Conservation (phyloP, 1,140 invertebrate genomes). For the Anoplophora glabripennis region DNA sequence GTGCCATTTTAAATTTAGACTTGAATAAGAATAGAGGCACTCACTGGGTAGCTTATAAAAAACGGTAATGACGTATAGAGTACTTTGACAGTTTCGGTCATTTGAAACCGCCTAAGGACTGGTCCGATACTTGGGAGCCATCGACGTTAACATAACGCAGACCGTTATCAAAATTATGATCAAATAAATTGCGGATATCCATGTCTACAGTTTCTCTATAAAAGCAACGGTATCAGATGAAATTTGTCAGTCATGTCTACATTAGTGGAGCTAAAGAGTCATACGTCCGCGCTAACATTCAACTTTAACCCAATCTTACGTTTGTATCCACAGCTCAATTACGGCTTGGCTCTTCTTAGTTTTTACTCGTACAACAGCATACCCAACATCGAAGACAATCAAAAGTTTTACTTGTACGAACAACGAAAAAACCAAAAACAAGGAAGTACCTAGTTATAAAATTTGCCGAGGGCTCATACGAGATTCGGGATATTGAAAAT, state of each 20-base stretch:
- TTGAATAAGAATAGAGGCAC: conserved; percentile 33
- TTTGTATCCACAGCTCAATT: neutral
- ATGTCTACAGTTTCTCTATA: conserved; percentile 19
- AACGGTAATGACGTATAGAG: conserved; percentile 15
- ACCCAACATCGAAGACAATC: conserved; percentile 20
- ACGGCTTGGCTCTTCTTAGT: conserved; percentile 19
- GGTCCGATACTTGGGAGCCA: conserved; percentile 16
- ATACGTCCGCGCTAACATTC: too few relatives aligned
- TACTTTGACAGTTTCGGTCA: conserved; percentile 30
- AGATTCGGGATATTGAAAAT: conserved; percentile 10
- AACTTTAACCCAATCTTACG: neutral
- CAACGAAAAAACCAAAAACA: neutral
- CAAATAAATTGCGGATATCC: conserved; percentile 26
- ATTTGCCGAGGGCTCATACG: conserved; percentile 22
- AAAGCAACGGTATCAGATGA: too few relatives aligned
- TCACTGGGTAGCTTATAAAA: conserved; percentile 35
- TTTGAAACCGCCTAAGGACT: conserved; percentile 24
- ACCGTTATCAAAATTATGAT: conserved; percentile 20
- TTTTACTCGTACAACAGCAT: conserved; percentile 22
- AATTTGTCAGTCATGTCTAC: too few relatives aligned
- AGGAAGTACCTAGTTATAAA: conserved; percentile 6
- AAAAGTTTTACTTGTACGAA: conserved; percentile 21
- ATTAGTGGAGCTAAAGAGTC: too few relatives aligned
- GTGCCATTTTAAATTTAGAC: conserved; percentile 45
- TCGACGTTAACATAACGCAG: conserved; percentile 19